Conservation (phyloP, 2,888 invertebrate species). For the Drosophila percnosoma region DNA sequence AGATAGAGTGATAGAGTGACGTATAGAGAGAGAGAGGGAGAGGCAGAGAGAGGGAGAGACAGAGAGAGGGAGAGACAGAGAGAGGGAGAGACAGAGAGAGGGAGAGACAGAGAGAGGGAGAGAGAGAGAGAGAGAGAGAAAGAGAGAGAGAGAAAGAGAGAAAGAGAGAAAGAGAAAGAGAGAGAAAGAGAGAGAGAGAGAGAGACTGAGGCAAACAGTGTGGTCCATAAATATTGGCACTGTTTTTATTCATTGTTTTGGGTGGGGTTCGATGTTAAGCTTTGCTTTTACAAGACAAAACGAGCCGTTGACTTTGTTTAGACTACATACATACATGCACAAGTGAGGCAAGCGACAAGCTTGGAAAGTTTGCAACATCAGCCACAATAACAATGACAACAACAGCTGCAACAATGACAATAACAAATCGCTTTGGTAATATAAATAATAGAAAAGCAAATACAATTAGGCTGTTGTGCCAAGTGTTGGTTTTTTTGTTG, state of each 20-base stretch:
- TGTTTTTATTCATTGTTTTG: constrained; percentile 17
- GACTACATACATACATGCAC: constrained; percentile 12
- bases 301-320: constrained; percentile 7
- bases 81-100: no score
- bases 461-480: constrained; percentile 60
- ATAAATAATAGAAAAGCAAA: constrained; percentile 68
- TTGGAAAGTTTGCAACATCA: constrained; percentile 66
- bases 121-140: no score
- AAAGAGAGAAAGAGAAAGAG: rapidly evolving
- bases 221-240: constrained; percentile 43
- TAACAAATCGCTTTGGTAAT: constrained; percentile 56
- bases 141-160: neutral
- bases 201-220: constrained; percentile 14
- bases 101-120: no score
- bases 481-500: constrained; percentile 1
- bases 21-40: no score
- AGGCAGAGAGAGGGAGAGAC: no score
- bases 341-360: constrained; percentile 55
- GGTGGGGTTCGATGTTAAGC: constrained; percentile 11
- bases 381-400: constrained; percentile 19
- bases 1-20: neutral
- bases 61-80: neutral
- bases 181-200: neutral
- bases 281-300: constrained; percentile 20
- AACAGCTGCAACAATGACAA: constrained; percentile 21